These are phyloP conservation scores for Bombus confusus DNA, from an alignment of 1,140 invertebrate species.

Conservation along the genomic window DNA sequence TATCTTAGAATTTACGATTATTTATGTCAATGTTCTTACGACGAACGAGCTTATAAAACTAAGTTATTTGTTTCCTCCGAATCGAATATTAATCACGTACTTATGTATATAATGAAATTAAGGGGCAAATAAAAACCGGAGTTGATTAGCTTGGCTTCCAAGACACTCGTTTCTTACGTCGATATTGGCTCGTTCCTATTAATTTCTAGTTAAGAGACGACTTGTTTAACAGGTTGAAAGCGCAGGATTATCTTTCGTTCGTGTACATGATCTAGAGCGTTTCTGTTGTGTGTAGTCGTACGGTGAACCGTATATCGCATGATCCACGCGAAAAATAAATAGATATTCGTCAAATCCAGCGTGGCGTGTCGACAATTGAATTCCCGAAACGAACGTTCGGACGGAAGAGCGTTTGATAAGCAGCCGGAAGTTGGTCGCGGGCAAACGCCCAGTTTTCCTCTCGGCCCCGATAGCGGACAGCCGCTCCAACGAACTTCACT, in stretches of 20 bases:
- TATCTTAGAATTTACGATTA: too few relatives aligned
- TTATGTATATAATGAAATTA: background rate
- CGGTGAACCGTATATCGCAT: background rate
- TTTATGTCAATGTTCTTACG: too few relatives aligned
- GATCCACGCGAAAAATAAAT: slow-evolving; percentile 42
- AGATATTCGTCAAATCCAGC: slow-evolving; percentile 27
- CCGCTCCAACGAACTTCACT: slow-evolving; percentile 23
- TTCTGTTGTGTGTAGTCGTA: background rate
- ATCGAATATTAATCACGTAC: background rate
- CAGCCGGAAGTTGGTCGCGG: slow-evolving; percentile 76
- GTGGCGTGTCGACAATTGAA: slow-evolving; percentile 54
- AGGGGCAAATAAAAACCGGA: background rate
- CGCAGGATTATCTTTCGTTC: background rate
- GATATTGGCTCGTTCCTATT: background rate
- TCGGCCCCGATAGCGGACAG: slow-evolving; percentile 53
- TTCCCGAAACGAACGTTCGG: slow-evolving; percentile 62
- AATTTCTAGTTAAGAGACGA: background rate
- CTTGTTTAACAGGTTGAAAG: background rate
- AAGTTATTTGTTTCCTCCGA: too few relatives aligned
- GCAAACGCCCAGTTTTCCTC: slow-evolving; percentile 72
- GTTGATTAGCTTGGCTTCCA: background rate
- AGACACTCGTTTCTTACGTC: background rate
- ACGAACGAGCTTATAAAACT: too few relatives aligned
- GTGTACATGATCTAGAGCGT: background rate
- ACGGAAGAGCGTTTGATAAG: slow-evolving; percentile 80